Evolutionary conservation across 1,140 invertebrate genomes (phyloP).

Genomic region (Holcopasites calliopsidis): DNA sequence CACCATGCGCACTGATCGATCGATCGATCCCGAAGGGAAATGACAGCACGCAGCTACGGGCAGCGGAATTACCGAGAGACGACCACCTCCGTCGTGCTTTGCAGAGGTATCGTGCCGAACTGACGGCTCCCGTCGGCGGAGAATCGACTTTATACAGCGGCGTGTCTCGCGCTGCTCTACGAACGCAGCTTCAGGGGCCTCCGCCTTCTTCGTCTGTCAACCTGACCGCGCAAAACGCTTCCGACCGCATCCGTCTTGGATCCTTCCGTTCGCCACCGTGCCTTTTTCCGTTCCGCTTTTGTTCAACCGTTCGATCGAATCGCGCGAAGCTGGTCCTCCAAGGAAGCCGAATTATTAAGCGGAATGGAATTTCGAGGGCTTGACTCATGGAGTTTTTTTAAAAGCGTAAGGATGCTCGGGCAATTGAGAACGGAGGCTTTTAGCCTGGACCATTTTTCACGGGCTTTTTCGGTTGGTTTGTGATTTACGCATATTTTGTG

Average conservation of each 20-base stretch:
- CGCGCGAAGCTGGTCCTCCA: neutral
- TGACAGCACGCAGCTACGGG: constrained; percentile 2
- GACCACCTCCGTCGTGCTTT: constrained; percentile 52
- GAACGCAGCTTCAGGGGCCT: constrained; percentile 54
- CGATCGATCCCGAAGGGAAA: neutral
- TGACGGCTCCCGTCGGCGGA: constrained; percentile 60
- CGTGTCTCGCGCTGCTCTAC: constrained; percentile 37
- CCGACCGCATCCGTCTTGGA: neutral
- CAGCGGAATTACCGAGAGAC: constrained; percentile 41
- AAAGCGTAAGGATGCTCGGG: neutral
- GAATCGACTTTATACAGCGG: constrained; percentile 62
- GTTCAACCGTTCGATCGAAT: too few species aligned
- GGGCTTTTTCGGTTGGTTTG: neutral
- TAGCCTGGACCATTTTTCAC: neutral
- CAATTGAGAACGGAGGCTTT: constrained; percentile 8
- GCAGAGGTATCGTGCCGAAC: constrained; percentile 61
- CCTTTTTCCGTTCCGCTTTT: too few species aligned
- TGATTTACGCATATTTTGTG: neutral
- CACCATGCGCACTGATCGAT: constrained; percentile 3
- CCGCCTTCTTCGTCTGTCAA: constrained; percentile 48
- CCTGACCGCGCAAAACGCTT: constrained; percentile 39
- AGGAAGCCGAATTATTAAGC: constrained; percentile 16
- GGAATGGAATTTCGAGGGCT: constrained; percentile 28
- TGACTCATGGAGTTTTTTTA: constrained; percentile 26
- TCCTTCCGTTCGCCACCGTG: neutral